Evolutionary conservation across 2,888 invertebrate species (phyloP).

Genomic region (Hypomecis punctinalis): DNA sequence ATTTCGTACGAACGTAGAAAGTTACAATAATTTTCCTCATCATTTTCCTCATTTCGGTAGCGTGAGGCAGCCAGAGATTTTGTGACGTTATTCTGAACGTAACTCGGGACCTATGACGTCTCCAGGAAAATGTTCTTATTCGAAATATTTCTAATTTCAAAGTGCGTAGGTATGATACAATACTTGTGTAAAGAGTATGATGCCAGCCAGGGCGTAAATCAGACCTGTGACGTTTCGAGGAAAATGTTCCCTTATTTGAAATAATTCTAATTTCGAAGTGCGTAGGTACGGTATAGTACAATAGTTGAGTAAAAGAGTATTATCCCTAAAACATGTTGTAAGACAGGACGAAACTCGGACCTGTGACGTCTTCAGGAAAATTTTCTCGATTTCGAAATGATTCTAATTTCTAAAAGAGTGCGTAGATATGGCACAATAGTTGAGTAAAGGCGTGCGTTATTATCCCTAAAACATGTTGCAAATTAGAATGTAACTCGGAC

Average conservation of each 20-base stretch:
- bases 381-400: too few species aligned
- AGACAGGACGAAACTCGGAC: not conserved
- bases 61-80: constrained; percentile 14
- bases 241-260: too few species aligned
- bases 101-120: not conserved
- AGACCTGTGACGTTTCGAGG: too few species aligned
- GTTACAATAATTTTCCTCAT: constrained; percentile 16
- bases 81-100: constrained; percentile 11
- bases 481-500: not conserved
- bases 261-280: too few species aligned
- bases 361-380: too few species aligned
- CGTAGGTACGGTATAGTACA: too few species aligned
- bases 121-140: not conserved
- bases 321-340: not conserved
- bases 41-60: constrained; percentile 9
- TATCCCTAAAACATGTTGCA: not conserved
- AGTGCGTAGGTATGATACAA: not conserved
- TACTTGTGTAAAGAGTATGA: not conserved
- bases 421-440: too few species aligned
- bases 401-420: too few species aligned
- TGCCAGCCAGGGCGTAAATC: too few species aligned
- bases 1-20: not conserved
- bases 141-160: not conserved
- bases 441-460: not conserved
- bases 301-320: not conserved